Evolutionary conservation across 2,113 vertebrate species (phyloP).

Genomic region (Neogobius melanostomus): DNA sequence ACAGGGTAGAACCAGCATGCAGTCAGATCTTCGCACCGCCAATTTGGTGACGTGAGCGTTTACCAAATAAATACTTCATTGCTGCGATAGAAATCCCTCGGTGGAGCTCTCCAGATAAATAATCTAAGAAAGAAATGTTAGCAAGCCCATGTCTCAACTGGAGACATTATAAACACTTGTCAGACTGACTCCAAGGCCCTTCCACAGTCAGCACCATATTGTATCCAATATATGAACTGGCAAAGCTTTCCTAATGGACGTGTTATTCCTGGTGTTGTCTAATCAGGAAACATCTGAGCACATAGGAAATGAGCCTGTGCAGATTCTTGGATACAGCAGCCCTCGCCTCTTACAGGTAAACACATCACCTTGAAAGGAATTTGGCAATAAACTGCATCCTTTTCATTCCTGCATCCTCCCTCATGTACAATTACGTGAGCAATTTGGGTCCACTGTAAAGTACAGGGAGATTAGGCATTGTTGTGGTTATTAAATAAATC

Average conservation of each 20-base stretch:
- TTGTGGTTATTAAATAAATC: conserved; percentile 21
- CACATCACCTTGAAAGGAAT: conserved; percentile 36
- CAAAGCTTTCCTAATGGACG: conserved; percentile 45
- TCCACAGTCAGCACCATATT: conserved; percentile 46
- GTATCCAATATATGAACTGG: conserved; percentile 37
- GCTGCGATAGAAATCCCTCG: conserved; percentile 8
- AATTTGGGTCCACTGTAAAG: conserved; percentile 17
- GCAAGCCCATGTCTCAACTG: conserved; percentile 15
- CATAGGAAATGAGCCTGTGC: conserved; percentile 52
- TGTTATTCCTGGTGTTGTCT: conserved; percentile 38
- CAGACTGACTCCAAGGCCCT: conserved; percentile 31
- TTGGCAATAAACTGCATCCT: conserved; percentile 10
- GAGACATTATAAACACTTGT: conserved; percentile 46
- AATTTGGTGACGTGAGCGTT: neutral
- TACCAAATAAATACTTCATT: neutral
- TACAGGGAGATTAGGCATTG: conserved; percentile 7
- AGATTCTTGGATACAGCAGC: conserved; percentile 13
- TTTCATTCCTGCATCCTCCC: conserved; percentile 12
- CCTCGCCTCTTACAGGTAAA: conserved; percentile 32
- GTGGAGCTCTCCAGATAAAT: conserved; percentile 15
- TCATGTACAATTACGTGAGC: conserved; percentile 4
- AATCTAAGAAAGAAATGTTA: conserved; percentile 32
- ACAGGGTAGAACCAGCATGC: conserved; percentile 1
- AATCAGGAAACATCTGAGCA: conserved; percentile 76
- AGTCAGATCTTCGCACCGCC: neutral